A percentile compares a stretch with the other conserved stretches of the same genome.
phyloP scores from a whole-genome alignment of 2,888 invertebrate species.

The Mystacides longicornis region DNA sequence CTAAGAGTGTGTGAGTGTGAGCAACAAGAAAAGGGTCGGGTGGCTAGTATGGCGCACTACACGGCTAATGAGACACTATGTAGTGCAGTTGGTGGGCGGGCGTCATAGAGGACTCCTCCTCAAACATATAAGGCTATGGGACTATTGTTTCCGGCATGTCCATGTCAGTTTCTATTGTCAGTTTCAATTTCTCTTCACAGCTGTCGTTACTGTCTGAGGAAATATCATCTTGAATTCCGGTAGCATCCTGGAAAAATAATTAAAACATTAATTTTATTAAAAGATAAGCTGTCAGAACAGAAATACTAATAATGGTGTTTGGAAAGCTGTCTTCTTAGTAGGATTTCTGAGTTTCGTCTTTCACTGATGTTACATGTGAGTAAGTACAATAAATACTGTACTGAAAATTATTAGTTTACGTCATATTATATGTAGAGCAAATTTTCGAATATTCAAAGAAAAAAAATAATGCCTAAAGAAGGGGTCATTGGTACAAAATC shows the following conservation, averaged over 20 bases:
- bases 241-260: slow-evolving; percentile 50
- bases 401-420: too few relatives aligned
- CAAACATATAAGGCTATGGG: slow-evolving; percentile 13
- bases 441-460: too few relatives aligned
- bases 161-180: slow-evolving; percentile 58
- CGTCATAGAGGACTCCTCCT: slow-evolving; percentile 10
- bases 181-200: slow-evolving; percentile 71
- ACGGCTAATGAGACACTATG: background rate
- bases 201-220: slow-evolving; percentile 65
- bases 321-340: too few relatives aligned
- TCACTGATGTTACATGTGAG: too few relatives aligned
- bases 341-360: too few relatives aligned
- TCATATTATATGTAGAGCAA: too few relatives aligned
- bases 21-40: background rate
- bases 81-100: background rate
- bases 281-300: background rate
- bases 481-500: too few relatives aligned
- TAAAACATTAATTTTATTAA: background rate
- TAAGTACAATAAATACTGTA: too few relatives aligned
- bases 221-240: slow-evolving; percentile 55
- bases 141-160: slow-evolving; percentile 42
- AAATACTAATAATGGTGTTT: too few relatives aligned
- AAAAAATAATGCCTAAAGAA: too few relatives aligned
- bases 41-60: too few relatives aligned
- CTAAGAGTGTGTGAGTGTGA: background rate